Evolutionary conservation across 2,113 vertebrate genomes (phyloP), one percentile per base, ranked within the genome.

Genomic region (Grammomys surdaster): DNA sequence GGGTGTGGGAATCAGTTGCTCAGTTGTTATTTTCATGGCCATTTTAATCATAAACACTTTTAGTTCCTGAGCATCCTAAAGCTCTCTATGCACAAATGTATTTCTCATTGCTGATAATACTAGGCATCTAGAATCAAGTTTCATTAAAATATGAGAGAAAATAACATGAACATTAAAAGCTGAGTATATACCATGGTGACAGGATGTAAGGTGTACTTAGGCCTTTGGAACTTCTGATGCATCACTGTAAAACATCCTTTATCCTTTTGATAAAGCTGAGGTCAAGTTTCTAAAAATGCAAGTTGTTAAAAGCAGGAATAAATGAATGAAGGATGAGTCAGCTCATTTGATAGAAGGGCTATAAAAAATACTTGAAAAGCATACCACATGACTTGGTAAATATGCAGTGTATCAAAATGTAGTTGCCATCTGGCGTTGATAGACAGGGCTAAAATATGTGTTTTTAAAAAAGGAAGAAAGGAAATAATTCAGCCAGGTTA

Each of bases 261-360:
- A 95, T 94, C 88, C 95, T 56, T 95, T 75, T 67, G 54, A 96
- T 93, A 91, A 97, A 96, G 36, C 90, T 90, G 94, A 97, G 96
- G 95, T 96, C 11, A 88, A 78, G 46, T 96, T 97, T 97, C 84
- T 95, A 96, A 96, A 97, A 98, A 73, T 82, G 77, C 72, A 95
- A 98, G 77, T 97, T 92, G 69, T 72, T 94, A 96, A 94, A 86
- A 81, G 86, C 46, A 96, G 51, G 94, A 97, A 94, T 94, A 97
- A 97, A 97, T 97, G 96, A 97, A 97, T 97, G 97, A 97, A 78
- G 90, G 87, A 96, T 97, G n/a, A 97, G 72, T 97, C 95, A 98
- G 93, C 67, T 96, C 58, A 48, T 96, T 56, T 69, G 43, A 72
- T 58, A 90, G 91, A 93, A 98, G 97, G 76, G 51, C 86, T 96